These are phyloP conservation scores for Chaenodraco wilsoni DNA, from an alignment of 2,797 vertebrate genomes.

Conservation along the genomic window DNA sequence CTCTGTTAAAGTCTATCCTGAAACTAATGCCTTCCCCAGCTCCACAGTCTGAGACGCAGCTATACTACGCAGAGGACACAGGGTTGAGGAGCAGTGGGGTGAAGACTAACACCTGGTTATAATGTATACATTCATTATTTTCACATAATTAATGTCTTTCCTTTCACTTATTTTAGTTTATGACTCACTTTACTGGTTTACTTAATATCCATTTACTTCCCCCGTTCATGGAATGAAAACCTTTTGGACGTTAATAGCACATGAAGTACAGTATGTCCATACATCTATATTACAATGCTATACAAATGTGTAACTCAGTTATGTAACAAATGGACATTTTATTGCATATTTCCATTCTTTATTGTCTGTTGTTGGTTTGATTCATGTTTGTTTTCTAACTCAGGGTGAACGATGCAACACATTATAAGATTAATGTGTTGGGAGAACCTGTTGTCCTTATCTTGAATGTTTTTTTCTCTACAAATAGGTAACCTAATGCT, in stretches of 20 bases:
- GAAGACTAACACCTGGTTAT: constrained; percentile 3
- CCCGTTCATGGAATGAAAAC: not conserved
- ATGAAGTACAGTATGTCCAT: constrained; percentile 3
- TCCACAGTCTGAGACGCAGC: constrained; percentile 37
- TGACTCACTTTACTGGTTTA: not conserved
- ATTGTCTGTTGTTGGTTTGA: not conserved
- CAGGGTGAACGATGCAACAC: not conserved
- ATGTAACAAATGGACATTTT: constrained; percentile 4
- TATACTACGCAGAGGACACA: constrained; percentile 11
- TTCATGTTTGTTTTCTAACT: not conserved
- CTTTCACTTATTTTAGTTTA: not conserved
- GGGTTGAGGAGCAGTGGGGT: constrained; percentile 14
- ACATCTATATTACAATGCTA: not conserved
- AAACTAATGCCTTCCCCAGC: constrained; percentile 65
- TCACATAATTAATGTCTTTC: not conserved
- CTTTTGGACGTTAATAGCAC: not conserved
- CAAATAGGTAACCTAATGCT: not conserved
- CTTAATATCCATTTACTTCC: not conserved
- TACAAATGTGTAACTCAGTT: not conserved
- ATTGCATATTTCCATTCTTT: not conserved
- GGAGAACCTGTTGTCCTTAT: not conserved
- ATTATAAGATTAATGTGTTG: not conserved
- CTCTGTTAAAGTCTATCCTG: constrained; percentile 42
- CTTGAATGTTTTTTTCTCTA: not conserved
- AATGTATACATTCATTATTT: not conserved